Conservation (phyloP, 2,113 vertebrate species). For the Myotis lucifugus region DNA sequence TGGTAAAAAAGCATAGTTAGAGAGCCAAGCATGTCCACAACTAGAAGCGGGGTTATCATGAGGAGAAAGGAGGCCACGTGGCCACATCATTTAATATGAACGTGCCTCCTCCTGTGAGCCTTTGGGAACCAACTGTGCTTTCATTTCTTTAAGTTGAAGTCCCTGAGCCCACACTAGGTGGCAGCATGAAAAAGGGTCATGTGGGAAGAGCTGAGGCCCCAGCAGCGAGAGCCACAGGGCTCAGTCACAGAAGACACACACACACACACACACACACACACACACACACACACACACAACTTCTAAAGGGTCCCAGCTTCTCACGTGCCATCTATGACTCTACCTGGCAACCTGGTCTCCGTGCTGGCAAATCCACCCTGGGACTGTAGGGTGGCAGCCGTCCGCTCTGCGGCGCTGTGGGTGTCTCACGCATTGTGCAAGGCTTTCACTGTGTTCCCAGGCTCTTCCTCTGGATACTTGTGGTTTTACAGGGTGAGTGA, state of each 20-base stretch:
- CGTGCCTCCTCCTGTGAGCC: neutral
- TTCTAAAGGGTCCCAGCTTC: neutral
- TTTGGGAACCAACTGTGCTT: neutral
- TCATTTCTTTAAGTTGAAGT: neutral
- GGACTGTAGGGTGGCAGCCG: neutral
- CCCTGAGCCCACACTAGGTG: constrained; percentile 79
- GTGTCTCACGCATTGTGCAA: neutral
- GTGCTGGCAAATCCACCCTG: neutral
- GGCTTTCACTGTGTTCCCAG: neutral
- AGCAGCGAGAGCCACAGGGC: neutral
- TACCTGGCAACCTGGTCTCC: neutral
- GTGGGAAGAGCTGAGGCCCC: neutral
- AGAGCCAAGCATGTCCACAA: accelerated
- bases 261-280: neutral
- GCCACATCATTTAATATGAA: no score
- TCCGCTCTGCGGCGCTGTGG: neutral
- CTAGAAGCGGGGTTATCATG: neutral
- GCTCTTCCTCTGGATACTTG: neutral
- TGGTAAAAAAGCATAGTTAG: neutral
- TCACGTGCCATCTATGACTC: constrained; percentile 4
- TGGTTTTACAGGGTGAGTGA: neutral
- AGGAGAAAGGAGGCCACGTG: neutral
- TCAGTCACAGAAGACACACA: neutral
- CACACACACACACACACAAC: neutral
- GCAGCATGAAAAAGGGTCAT: constrained; percentile 79